These are phyloP conservation scores for Hirtodrosophila histrioides DNA, from an alignment of 2,888 invertebrate species.

Conservation along the genomic window DNA sequence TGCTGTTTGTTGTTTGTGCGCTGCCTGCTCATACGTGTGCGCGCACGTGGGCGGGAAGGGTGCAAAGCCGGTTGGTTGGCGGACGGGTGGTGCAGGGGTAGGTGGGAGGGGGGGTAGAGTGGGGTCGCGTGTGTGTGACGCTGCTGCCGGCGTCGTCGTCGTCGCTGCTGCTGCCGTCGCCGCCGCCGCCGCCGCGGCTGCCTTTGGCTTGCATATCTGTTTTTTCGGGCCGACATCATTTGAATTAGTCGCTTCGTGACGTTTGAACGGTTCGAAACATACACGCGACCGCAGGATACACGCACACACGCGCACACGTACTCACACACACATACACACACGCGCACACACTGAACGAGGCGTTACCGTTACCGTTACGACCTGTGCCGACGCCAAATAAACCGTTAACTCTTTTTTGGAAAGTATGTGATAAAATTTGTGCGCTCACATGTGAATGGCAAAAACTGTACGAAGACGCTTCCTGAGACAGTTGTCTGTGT, in stretches of 20 bases:
- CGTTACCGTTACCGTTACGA: slow-evolving; percentile 40
- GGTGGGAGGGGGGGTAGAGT: slow-evolving; percentile 27
- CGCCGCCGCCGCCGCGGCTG: slow-evolving; percentile 38
- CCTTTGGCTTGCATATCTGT: slow-evolving; percentile 68
- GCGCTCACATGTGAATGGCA: slow-evolving; percentile 51
- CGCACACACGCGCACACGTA: slow-evolving; percentile 24
- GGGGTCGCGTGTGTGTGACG: slow-evolving; percentile 65
- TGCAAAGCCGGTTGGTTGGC: slow-evolving; percentile 16
- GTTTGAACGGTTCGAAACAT: slow-evolving; percentile 84
- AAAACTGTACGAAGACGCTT: slow-evolving; percentile 23
- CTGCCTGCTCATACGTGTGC: slow-evolving; percentile 74
- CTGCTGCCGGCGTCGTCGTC: slow-evolving; percentile 42
- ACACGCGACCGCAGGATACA: slow-evolving; percentile 72
- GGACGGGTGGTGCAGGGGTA: slow-evolving; percentile 19
- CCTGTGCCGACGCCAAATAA: slow-evolving; percentile 49
- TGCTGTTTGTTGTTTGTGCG: slow-evolving; percentile 71
- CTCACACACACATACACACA: slow-evolving; percentile 13
- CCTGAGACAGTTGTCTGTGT: slow-evolving; percentile 48
- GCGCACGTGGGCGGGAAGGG: slow-evolving; percentile 72
- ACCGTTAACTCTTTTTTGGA: slow-evolving; percentile 55
- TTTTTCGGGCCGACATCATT: slow-evolving; percentile 82
- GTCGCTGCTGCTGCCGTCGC: slow-evolving; percentile 23
- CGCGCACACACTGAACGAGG: slow-evolving; percentile 16
- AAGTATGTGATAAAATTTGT: slow-evolving; percentile 44
- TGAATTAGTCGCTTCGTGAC: slow-evolving; percentile 85